Conservation (phyloP, 37 sponge, comb jelly and placozoan genomes). For the Spongilla lacustris region DNA sequence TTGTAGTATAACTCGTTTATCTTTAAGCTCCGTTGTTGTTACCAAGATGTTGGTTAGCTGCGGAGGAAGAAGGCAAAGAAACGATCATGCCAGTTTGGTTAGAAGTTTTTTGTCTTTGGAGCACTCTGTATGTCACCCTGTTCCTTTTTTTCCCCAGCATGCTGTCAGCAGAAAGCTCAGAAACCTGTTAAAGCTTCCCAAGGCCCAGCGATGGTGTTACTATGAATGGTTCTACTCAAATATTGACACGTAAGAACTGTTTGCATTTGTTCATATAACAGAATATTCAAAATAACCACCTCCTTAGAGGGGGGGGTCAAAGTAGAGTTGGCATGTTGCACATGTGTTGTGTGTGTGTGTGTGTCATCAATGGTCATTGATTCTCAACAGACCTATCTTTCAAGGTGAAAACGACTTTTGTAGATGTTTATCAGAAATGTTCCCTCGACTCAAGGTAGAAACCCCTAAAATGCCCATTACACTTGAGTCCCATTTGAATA, state of each 20-base stretch:
- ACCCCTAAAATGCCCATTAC: too few species aligned
- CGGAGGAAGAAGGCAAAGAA: neutral
- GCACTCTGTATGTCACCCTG: neutral
- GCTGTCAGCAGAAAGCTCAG: conserved; percentile 39
- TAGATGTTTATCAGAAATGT: conserved; percentile 78
- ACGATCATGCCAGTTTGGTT: conserved; percentile 45
- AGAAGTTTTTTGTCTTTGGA: neutral
- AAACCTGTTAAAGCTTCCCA: conserved; percentile 76
- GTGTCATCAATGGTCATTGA: neutral
- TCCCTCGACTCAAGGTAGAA: conserved; percentile 77
- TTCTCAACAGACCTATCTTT: conserved; percentile 81
- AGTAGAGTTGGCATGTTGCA: neutral
- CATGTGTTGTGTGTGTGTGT: neutral
- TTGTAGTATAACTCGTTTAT: too few species aligned
- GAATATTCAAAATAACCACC: neutral
- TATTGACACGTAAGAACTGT: conserved; percentile 76
- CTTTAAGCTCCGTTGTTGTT: too few species aligned
- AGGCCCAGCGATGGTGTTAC: conserved; percentile 88
- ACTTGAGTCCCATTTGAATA: neutral
- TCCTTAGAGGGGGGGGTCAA: too few species aligned
- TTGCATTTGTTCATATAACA: neutral
- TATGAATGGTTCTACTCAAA: conserved; percentile 95
- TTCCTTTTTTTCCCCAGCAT: conserved; percentile 13
- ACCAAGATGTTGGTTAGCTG: too few species aligned
- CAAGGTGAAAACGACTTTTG: conserved; percentile 87